Conservation (phyloP, 2,113 vertebrate genomes). For the Lycaon pictus region DNA sequence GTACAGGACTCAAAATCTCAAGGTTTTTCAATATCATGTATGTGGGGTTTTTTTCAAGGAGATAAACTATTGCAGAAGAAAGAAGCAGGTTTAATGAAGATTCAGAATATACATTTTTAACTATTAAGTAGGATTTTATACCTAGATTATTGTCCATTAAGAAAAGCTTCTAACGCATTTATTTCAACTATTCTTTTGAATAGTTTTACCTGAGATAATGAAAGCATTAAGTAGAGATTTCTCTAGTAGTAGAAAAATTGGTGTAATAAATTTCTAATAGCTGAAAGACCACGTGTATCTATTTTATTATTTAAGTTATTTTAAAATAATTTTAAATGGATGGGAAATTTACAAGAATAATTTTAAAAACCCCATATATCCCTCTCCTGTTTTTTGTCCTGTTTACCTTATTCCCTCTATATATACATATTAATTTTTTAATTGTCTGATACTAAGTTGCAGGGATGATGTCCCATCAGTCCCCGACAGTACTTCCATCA, state of each 20-base stretch:
- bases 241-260: background rate
- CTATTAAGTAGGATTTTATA: background rate
- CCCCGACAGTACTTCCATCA: background rate
- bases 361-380: background rate
- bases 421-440: background rate
- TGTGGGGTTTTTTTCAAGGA: background rate
- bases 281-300: background rate
- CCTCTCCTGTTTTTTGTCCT: background rate
- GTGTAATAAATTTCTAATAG: background rate
- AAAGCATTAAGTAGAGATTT: conserved; percentile 1
- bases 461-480: background rate
- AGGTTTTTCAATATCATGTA: background rate
- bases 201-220: conserved; percentile 33
- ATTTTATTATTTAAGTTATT: background rate
- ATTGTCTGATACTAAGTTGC: background rate
- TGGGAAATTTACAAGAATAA: background rate
- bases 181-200: background rate
- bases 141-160: background rate
- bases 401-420: background rate
- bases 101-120: background rate
- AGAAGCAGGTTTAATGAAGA: background rate
- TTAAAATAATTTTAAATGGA: conserved; percentile 10
- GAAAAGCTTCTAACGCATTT: background rate
- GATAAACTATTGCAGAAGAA: background rate
- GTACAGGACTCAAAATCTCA: background rate